These are phyloP conservation scores for Aptenodytes patagonicus DNA, from an alignment of 2,113 vertebrate genomes.

Conservation along the genomic window DNA sequence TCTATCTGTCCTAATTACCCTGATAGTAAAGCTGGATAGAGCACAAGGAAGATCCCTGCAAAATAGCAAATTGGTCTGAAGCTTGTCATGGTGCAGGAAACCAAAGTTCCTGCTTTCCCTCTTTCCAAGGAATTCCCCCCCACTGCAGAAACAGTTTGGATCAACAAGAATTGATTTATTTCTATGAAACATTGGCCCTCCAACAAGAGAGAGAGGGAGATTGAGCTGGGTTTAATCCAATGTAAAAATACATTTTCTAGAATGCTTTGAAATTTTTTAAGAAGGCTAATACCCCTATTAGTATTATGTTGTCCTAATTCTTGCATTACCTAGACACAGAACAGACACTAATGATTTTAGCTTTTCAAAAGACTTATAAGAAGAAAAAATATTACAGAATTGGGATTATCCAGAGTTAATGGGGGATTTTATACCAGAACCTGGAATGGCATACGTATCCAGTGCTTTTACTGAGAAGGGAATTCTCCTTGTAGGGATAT, in stretches of 20 bases:
- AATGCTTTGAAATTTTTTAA: background rate
- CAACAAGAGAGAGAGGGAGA: background rate
- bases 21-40: background rate
- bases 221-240: background rate
- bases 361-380: background rate
- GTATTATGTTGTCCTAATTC: background rate
- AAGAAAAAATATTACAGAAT: background rate
- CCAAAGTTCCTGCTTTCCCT: background rate
- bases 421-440: background rate
- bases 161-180: no score
- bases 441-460: background rate
- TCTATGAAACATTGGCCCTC: no score
- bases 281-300: background rate
- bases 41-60: background rate
- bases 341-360: background rate
- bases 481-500: background rate
- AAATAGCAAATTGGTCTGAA: background rate
- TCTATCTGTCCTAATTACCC: background rate
- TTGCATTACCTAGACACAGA: background rate
- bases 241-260: background rate
- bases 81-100: background rate
- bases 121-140: background rate
- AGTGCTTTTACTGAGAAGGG: background rate
- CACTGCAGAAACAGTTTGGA: background rate
- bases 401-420: background rate